Conservation (phyloP, 2,797 vertebrate genomes). For the Pogoniulus pusillus region DNA sequence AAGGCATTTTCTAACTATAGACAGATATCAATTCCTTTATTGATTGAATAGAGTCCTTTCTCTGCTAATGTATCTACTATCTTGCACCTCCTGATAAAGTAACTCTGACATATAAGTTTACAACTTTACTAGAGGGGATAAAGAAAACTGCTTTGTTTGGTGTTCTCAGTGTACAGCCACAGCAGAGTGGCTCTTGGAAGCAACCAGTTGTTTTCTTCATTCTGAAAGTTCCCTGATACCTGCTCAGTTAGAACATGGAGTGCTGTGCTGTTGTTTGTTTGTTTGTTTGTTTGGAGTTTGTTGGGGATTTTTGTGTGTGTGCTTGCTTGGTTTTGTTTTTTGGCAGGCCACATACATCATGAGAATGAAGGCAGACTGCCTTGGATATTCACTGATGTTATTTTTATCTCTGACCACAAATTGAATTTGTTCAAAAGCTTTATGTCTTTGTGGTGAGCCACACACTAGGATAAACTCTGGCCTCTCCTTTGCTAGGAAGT, state of each 20-base stretch:
- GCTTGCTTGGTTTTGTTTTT: no score
- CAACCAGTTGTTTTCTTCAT: background rate
- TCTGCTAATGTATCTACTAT: background rate
- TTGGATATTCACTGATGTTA: background rate
- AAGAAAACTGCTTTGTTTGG: background rate
- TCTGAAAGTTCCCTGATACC: background rate
- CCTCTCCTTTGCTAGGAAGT: background rate
- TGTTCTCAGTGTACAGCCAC: background rate
- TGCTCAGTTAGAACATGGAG: background rate
- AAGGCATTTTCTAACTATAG: conserved; percentile 29
- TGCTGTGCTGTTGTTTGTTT: no score
- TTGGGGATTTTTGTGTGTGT: no score
- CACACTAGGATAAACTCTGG: background rate
- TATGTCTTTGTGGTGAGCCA: background rate
- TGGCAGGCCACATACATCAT: background rate
- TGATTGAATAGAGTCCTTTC: conserved; percentile 15
- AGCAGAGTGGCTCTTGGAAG: background rate
- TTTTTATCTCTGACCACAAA: background rate
- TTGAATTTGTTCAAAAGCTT: background rate
- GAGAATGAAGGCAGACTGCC: background rate
- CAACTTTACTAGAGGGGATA: background rate
- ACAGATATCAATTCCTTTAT: conserved; percentile 26
- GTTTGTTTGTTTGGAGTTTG: no score
- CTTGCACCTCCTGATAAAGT: background rate
- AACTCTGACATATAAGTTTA: background rate